Percentiles rank a stretch among this genome's conserved stretches.
phyloP scores from a whole-genome alignment of 2,888 invertebrate species.

The Drosophila borborema region DNA sequence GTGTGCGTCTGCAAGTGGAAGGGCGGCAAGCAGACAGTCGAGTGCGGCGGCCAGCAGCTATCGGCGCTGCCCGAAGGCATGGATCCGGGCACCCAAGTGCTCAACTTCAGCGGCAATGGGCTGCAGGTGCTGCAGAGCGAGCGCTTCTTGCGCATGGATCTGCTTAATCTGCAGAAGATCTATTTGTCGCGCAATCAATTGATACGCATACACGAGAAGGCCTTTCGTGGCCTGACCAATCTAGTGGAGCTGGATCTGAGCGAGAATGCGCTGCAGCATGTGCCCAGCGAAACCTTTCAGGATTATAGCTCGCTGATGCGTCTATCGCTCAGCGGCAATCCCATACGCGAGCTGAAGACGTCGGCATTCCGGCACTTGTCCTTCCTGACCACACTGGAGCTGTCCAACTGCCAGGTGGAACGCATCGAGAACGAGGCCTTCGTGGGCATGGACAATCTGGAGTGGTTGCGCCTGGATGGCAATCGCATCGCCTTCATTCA shows the following conservation, averaged over 20 bases:
- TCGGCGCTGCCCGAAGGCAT: slow-evolving; percentile 92
- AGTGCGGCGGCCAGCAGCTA: slow-evolving; percentile 92
- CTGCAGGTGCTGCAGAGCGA: slow-evolving; percentile 92
- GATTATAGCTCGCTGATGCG: slow-evolving; percentile 93
- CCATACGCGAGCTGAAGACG: slow-evolving; percentile 90
- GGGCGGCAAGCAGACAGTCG: slow-evolving; percentile 95
- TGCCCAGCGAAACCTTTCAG: slow-evolving; percentile 92
- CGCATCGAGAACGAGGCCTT: slow-evolving; percentile 92
- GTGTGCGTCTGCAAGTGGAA: slow-evolving; percentile 96
- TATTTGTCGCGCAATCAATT: slow-evolving; percentile 92
- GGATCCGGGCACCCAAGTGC: slow-evolving; percentile 93
- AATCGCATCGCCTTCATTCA: slow-evolving; percentile 91
- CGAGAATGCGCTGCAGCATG: slow-evolving; percentile 90
- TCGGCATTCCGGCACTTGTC: slow-evolving; percentile 91
- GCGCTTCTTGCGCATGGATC: slow-evolving; percentile 91
- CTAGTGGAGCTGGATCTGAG: slow-evolving; percentile 95
- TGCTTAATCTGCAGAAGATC: slow-evolving; percentile 95
- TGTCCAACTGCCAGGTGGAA: slow-evolving; percentile 92
- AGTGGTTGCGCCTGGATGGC: slow-evolving; percentile 93
- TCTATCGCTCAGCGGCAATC: slow-evolving; percentile 92
- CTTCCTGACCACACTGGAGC: slow-evolving; percentile 92
- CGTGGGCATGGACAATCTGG: slow-evolving; percentile 91
- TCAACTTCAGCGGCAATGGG: slow-evolving; percentile 94
- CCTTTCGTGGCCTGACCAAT: slow-evolving; percentile 94
- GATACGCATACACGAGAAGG: slow-evolving; percentile 91